phyloP scores from a whole-genome alignment of 2,888 invertebrate species.

The Hyalella azteca region DNA sequence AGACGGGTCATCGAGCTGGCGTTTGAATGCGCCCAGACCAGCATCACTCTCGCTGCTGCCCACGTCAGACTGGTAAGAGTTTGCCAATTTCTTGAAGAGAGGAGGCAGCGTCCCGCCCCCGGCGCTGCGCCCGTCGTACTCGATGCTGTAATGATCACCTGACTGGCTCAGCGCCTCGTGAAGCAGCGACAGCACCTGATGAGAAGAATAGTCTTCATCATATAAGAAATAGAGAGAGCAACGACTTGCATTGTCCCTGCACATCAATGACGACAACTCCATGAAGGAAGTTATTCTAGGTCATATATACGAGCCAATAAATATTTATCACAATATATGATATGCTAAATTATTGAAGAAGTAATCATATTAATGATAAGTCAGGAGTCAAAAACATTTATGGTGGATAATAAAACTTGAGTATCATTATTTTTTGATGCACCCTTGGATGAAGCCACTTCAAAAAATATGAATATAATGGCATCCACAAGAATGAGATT shows the following conservation, averaged over 20 bases:
- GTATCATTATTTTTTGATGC: too few species aligned
- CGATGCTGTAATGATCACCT: slow-evolving; percentile 57
- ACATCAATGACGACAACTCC: neutral
- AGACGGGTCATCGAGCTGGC: slow-evolving; percentile 51
- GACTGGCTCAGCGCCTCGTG: slow-evolving; percentile 58
- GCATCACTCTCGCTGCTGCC: neutral
- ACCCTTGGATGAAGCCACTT: too few species aligned
- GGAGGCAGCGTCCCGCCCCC: neutral
- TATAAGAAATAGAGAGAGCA: neutral
- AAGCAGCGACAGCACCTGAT: slow-evolving; percentile 53
- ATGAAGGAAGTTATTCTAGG: too few species aligned
- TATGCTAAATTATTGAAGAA: too few species aligned
- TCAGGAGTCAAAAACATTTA: too few species aligned
- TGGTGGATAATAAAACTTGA: too few species aligned
- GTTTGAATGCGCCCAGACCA: slow-evolving; percentile 53
- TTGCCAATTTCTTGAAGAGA: neutral
- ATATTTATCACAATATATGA: too few species aligned
- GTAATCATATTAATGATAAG: too few species aligned
- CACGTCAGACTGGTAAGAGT: neutral
- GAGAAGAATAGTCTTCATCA: neutral
- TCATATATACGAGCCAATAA: too few species aligned
- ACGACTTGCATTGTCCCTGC: neutral
- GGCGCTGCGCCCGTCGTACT: slow-evolving; percentile 45
- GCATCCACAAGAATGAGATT: too few species aligned
- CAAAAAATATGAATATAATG: too few species aligned